These are phyloP conservation scores for Callitettix versicolor DNA, from an alignment of 1,140 invertebrate genomes.

Conservation along the genomic window DNA sequence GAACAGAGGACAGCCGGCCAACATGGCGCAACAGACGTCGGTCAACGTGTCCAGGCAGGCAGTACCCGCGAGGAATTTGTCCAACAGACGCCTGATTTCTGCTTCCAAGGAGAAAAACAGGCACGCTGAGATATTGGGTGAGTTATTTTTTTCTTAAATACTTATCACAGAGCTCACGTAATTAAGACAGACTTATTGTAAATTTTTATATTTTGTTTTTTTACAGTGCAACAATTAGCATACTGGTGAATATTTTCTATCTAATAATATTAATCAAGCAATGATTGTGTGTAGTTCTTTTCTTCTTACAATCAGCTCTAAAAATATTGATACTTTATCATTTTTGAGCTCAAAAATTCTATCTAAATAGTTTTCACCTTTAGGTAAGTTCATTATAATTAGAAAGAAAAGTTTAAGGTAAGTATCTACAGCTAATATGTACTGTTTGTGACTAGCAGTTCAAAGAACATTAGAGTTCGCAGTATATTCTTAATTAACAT, in stretches of 20 bases:
- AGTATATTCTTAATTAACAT: too few relatives aligned
- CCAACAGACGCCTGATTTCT: background rate
- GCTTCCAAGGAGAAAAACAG: conserved; percentile 3
- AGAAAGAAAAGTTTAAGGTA: too few relatives aligned
- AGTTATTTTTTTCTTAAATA: background rate
- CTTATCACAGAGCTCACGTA: background rate
- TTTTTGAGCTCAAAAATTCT: too few relatives aligned
- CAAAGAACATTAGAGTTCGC: too few relatives aligned
- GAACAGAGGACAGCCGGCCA: background rate
- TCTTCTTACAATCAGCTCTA: too few relatives aligned
- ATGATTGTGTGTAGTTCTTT: too few relatives aligned
- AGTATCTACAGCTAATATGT: too few relatives aligned
- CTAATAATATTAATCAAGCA: too few relatives aligned
- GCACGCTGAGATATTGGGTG: background rate
- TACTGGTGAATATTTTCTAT: background rate
- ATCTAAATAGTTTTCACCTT: too few relatives aligned
- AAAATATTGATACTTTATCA: too few relatives aligned
- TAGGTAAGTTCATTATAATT: too few relatives aligned
- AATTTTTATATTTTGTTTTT: background rate
- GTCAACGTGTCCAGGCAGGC: background rate
- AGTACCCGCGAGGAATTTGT: background rate
- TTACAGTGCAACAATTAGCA: background rate
- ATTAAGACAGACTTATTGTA: background rate
- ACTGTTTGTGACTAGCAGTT: too few relatives aligned
- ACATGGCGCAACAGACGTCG: background rate